These are phyloP conservation scores for Euura lappo DNA, from an alignment of 1,140 invertebrate genomes.

Conservation along the genomic window DNA sequence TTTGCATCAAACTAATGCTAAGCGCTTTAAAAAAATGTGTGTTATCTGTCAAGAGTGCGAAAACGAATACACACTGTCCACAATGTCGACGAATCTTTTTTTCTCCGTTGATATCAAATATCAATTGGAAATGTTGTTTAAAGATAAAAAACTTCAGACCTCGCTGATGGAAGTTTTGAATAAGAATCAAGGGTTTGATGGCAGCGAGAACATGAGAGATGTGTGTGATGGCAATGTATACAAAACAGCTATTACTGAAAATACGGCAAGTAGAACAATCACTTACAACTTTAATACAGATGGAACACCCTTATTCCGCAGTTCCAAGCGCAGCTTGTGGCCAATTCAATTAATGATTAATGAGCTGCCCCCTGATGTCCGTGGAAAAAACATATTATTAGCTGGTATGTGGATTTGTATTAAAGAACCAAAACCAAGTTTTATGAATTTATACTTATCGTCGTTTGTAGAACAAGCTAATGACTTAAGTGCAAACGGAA, in stretches of 20 bases:
- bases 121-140: constrained; percentile 3
- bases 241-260: constrained; percentile 12
- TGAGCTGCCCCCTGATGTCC: constrained; percentile 22
- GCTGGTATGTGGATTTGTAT: constrained; percentile 14
- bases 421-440: constrained; percentile 20
- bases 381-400: constrained; percentile 19
- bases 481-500: too few species aligned
- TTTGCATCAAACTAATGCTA: too few species aligned
- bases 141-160: not conserved
- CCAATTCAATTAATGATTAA: constrained; percentile 24
- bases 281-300: constrained; percentile 26
- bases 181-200: not conserved
- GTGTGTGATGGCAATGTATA: constrained; percentile 16
- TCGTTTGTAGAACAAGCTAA: constrained; percentile 16
- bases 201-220: constrained; percentile 18
- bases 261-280: constrained; percentile 9
- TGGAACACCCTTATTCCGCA: constrained; percentile 25
- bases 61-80: too few species aligned
- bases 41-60: too few species aligned
- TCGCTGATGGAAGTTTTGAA: constrained; percentile 15
- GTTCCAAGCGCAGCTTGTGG: constrained; percentile 23
- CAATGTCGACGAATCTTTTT: too few species aligned
- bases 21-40: too few species aligned
- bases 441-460: constrained; percentile 25
- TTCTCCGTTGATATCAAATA: too few species aligned